Evolutionary conservation across 1,140 invertebrate genomes (phyloP), one percentile per base, ranked within the genome.

Genomic region (Neodiprion pinetum): DNA sequence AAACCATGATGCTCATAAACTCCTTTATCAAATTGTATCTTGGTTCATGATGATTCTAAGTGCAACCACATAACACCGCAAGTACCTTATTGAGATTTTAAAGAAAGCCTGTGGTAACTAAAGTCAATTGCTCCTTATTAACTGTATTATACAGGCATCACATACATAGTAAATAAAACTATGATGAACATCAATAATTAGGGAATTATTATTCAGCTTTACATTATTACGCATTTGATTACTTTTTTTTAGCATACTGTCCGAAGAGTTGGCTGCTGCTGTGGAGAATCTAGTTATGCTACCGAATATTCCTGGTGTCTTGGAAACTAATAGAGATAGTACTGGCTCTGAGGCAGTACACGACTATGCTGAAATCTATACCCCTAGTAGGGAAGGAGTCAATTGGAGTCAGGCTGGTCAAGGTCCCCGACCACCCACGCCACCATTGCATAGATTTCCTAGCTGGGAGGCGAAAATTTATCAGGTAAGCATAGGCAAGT

Each of bases 381-480:
- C 96, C n/a, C 96, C 96, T 0, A 96, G 94, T 79, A 92, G 95
- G 82, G 96, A 96, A 88, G 86, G 81, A 0, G 81, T 86, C 70
- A 86, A 84, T 69, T 87, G 83, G 85, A 74, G 82, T 76, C 83
- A 84, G 77, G 75, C 83, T 88, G 73, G 89, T 86, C 78, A 84
- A 73, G 80, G 75, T 28, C 85, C 89, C 7, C 90, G 94, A 77
- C 95, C 96, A 1, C 96, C 96, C 0, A 97, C 96, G 0, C 96
- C 96, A 23, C 96, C 96, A 0, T 84, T 98, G 65, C 96, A 98
- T 83, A 90, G 94, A 80, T 96, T 96, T 84, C 95, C 95, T 2
- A 96, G 95, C 78, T 96, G 96, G 96, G 96, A 98, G 87, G 95
- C 96, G n/a, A 94, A 96, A 87, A 97, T 98, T 80, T 98, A 98